phyloP scores from a whole-genome alignment of 2,888 invertebrate genomes.

The Lamellibrachia columna region DNA sequence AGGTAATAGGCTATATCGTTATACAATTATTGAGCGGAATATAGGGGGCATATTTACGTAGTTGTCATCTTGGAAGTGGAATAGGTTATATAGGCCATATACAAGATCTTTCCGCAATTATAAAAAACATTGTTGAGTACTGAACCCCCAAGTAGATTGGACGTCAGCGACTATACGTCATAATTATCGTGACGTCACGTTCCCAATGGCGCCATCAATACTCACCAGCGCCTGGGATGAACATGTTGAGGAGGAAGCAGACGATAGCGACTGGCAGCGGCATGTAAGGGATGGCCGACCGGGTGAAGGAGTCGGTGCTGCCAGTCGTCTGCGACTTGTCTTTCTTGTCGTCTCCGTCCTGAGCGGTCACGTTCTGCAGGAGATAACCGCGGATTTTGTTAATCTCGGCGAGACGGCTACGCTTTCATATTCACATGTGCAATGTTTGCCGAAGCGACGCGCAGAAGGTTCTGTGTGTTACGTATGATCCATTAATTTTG shows the following conservation, averaged over 20 bases:
- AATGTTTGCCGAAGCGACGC: not conserved
- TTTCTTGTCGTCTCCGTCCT: not conserved
- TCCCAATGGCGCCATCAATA: slow-evolving; percentile 26
- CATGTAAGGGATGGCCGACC: slow-evolving; percentile 90
- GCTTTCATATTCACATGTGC: not conserved
- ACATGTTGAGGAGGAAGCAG: slow-evolving; percentile 83
- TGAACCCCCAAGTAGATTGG: not conserved
- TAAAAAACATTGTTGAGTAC: too few relatives aligned
- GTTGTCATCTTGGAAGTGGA: too few relatives aligned
- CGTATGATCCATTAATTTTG: too few relatives aligned
- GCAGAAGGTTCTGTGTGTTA: not conserved
- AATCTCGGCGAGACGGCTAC: not conserved
- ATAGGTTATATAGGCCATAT: too few relatives aligned
- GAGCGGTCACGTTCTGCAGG: not conserved
- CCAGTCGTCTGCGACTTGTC: not conserved
- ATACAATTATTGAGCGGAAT: too few relatives aligned
- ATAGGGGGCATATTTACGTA: too few relatives aligned
- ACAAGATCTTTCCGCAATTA: too few relatives aligned
- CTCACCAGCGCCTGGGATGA: slow-evolving; percentile 82
- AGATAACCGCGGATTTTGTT: not conserved
- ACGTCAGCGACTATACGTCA: not conserved
- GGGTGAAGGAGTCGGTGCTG: slow-evolving; percentile 77
- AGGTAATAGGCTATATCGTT: too few relatives aligned
- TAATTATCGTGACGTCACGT: not conserved
- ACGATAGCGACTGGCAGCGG: slow-evolving; percentile 87